phyloP scores from a whole-genome alignment of 1,140 invertebrate species.

The Popillia japonica region DNA sequence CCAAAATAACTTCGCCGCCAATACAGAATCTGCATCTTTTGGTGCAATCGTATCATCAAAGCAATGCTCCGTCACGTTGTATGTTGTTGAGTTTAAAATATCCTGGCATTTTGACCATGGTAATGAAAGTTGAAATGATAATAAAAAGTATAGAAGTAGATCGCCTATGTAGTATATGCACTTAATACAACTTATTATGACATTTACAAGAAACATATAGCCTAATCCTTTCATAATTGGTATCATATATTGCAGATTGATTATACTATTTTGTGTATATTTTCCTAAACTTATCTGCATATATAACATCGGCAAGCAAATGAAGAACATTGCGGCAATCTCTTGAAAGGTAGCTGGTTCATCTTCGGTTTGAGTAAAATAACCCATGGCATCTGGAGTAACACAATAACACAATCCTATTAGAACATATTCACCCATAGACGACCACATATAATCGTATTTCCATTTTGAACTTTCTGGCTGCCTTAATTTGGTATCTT shows the following conservation, averaged over 20 bases:
- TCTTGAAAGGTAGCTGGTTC: conserved; percentile 1
- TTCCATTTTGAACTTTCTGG: neutral
- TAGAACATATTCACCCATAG: neutral
- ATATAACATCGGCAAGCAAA: conserved; percentile 22
- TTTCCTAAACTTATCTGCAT: conserved; percentile 30
- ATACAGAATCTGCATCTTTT: neutral
- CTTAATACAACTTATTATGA: neutral
- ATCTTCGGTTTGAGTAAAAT: neutral
- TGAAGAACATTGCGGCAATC: neutral
- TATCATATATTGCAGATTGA: conserved; percentile 13
- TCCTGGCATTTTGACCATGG: conserved; percentile 21
- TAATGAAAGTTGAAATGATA: conserved; percentile 11
- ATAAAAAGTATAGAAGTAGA: conserved; percentile 1
- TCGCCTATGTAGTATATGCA: neutral
- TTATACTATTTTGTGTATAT: conserved; percentile 29
- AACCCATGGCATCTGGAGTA: neutral
- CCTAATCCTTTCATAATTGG: conserved; percentile 15
- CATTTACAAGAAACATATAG: neutral
- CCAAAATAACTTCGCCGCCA: neutral
- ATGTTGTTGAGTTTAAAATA: neutral
- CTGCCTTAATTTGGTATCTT: neutral
- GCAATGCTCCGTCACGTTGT: neutral
- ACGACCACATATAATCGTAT: neutral
- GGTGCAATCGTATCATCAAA: neutral
- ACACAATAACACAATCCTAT: neutral